A percentile compares a stretch with the other conserved stretches of the same genome.
Conservation (phyloP, 2,797 vertebrate genomes). For the Acanthiza pusilla region DNA sequence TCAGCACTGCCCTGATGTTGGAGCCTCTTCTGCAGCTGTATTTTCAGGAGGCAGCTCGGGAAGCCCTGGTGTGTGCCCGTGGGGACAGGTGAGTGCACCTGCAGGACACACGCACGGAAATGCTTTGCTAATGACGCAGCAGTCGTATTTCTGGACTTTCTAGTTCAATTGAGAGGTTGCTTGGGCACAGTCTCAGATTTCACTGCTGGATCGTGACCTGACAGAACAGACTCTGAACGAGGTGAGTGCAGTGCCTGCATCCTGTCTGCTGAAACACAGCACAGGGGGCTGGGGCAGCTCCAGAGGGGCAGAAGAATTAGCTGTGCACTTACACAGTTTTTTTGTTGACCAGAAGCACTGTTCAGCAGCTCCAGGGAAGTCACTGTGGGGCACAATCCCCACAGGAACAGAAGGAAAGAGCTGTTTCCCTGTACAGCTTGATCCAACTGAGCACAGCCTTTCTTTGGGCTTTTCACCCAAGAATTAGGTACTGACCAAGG, state of each 20-base stretch:
- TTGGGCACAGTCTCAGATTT: not conserved
- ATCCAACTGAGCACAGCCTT: not conserved
- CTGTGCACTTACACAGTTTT: not conserved
- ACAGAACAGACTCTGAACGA: accelerated
- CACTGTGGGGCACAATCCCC: not conserved
- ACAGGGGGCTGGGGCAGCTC: not conserved
- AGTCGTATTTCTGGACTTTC: not conserved
- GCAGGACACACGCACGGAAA: not conserved
- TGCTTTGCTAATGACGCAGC: not conserved
- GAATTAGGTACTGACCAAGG: not conserved
- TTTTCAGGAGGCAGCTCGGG: not conserved
- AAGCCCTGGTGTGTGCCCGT: not conserved
- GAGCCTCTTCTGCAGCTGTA: not conserved
- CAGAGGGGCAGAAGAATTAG: not conserved
- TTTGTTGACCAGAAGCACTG: not conserved
- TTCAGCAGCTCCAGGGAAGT: not conserved
- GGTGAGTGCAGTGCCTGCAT: not conserved
- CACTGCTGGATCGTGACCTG: not conserved
- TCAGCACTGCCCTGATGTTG: accelerated
- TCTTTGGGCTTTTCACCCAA: not conserved
- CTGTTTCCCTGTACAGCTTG: not conserved
- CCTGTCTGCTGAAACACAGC: not conserved
- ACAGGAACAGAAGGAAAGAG: not conserved
- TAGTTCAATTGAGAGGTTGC: not conserved
- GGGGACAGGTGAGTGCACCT: not conserved